Conservation (phyloP, 2,797 vertebrate genomes). For the Sebastes matsubarae region DNA sequence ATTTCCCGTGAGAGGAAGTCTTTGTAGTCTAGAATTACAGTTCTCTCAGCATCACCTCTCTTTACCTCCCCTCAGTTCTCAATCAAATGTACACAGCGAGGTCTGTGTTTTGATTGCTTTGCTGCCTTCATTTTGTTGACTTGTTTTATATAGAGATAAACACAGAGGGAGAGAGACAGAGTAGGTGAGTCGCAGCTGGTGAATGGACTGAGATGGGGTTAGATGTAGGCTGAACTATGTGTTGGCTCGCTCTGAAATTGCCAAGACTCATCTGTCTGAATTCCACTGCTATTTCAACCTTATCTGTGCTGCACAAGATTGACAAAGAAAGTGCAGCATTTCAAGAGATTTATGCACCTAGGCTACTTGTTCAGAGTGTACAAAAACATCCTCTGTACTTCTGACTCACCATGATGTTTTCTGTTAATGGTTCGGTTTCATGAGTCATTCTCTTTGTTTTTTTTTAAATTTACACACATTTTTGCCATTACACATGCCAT, state of each 20-base stretch:
- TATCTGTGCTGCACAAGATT: slow-evolving; percentile 33
- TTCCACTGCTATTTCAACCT: slow-evolving; percentile 41
- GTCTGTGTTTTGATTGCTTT: slow-evolving; percentile 62
- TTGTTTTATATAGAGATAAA: slow-evolving; percentile 53
- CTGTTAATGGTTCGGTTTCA: slow-evolving; percentile 49
- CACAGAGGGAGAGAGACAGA: slow-evolving; percentile 15
- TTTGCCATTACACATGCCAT: slow-evolving; percentile 41
- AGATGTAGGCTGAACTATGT: slow-evolving; percentile 38
- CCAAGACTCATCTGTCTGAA: slow-evolving; percentile 45
- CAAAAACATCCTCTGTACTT: slow-evolving; percentile 31
- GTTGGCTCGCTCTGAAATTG: slow-evolving; percentile 40
- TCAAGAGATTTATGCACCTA: slow-evolving; percentile 35
- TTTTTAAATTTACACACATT: background rate
- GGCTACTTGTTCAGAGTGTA: slow-evolving; percentile 26
- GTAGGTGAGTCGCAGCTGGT: slow-evolving; percentile 46
- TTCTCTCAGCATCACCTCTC: slow-evolving; percentile 44
- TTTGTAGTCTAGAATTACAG: slow-evolving; percentile 33
- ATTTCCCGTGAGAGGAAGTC: slow-evolving; percentile 30
- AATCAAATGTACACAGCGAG: slow-evolving; percentile 48
- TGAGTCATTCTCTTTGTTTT: slow-evolving; percentile 31
- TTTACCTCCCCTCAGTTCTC: slow-evolving; percentile 37
- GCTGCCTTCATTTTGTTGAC: slow-evolving; percentile 45
- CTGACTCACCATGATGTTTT: slow-evolving; percentile 50
- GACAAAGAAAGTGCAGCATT: slow-evolving; percentile 46
- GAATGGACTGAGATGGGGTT: slow-evolving; percentile 44